phyloP scores from a whole-genome alignment of 1,140 invertebrate genomes.

The Tetragnatha versicolor region DNA sequence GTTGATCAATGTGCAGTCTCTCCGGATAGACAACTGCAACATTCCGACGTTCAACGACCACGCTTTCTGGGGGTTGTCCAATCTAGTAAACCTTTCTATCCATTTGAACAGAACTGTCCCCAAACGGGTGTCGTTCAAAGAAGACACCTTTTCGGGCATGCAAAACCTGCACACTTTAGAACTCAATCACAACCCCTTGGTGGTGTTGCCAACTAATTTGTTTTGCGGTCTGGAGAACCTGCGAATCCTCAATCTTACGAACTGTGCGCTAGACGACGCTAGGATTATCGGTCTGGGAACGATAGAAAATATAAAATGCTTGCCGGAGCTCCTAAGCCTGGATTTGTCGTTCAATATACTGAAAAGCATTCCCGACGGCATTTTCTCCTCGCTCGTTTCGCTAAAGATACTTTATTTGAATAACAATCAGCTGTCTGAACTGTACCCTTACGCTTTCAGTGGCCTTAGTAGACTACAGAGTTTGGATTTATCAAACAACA shows the following conservation, averaged over 20 bases:
- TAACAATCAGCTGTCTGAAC: slow-evolving; percentile 81
- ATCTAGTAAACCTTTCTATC: slow-evolving; percentile 73
- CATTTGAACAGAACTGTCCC: slow-evolving; percentile 79
- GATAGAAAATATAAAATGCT: slow-evolving; percentile 67
- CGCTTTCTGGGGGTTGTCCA: slow-evolving; percentile 73
- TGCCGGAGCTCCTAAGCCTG: slow-evolving; percentile 70
- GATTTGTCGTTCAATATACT: slow-evolving; percentile 82
- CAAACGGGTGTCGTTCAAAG: slow-evolving; percentile 75
- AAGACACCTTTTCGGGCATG: slow-evolving; percentile 67
- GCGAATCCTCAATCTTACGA: slow-evolving; percentile 81
- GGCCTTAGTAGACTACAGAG: slow-evolving; percentile 78
- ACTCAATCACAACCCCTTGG: slow-evolving; percentile 56
- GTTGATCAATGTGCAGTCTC: slow-evolving; percentile 73
- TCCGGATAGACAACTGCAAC: slow-evolving; percentile 80
- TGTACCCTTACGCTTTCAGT: slow-evolving; percentile 78
- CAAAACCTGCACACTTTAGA: slow-evolving; percentile 73
- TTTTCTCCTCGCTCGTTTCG: slow-evolving; percentile 55
- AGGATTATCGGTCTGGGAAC: slow-evolving; percentile 49
- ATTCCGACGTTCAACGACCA: slow-evolving; percentile 75
- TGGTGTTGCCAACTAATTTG: slow-evolving; percentile 56
- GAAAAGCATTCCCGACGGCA: slow-evolving; percentile 64
- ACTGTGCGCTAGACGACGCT: slow-evolving; percentile 73
- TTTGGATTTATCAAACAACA: slow-evolving; percentile 85
- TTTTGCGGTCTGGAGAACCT: slow-evolving; percentile 81
- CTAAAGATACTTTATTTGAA: slow-evolving; percentile 76